These are phyloP conservation scores for Drosophila gaucha DNA, from an alignment of 2,888 invertebrate species.

Conservation along the genomic window DNA sequence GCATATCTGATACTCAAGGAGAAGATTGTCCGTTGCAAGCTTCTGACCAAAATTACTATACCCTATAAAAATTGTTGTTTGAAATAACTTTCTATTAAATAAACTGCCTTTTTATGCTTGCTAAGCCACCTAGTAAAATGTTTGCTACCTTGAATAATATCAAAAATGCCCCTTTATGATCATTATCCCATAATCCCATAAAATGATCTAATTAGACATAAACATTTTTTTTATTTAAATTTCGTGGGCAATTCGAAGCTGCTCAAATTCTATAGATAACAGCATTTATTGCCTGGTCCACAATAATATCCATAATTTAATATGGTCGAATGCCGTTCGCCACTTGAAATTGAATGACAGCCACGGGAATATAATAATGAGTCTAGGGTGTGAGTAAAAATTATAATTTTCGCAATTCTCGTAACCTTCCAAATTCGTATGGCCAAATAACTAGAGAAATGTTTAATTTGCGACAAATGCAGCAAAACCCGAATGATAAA, in stretches of 20 bases:
- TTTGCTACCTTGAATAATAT: neutral
- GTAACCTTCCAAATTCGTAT: slow-evolving; percentile 9
- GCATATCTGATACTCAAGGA: too few species aligned
- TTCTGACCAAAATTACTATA: too few species aligned
- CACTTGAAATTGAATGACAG: slow-evolving; percentile 21
- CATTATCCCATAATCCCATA: slow-evolving; percentile 10
- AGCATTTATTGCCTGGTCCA: slow-evolving; percentile 9
- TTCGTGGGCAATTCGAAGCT: slow-evolving; percentile 63
- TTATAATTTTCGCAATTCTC: slow-evolving; percentile 38
- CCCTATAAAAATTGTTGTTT: too few species aligned
- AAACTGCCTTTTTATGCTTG: too few species aligned
- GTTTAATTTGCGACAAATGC: slow-evolving; percentile 54
- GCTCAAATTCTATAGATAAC: slow-evolving; percentile 1
- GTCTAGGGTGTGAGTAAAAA: slow-evolving; percentile 44
- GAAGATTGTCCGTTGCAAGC: too few species aligned
- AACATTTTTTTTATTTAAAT: slow-evolving; percentile 46
- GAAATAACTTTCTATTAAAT: too few species aligned
- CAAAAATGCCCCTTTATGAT: neutral
- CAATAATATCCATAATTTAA: slow-evolving; percentile 45
- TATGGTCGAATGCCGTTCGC: slow-evolving; percentile 13
- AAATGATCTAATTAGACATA: slow-evolving; percentile 54
- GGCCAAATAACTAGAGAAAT: slow-evolving; percentile 35
- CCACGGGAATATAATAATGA: slow-evolving; percentile 9
- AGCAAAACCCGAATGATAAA: slow-evolving; percentile 13
- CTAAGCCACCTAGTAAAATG: neutral